Conservation (phyloP, 1,140 invertebrate species). For the Caenorhabditis brenneri region DNA sequence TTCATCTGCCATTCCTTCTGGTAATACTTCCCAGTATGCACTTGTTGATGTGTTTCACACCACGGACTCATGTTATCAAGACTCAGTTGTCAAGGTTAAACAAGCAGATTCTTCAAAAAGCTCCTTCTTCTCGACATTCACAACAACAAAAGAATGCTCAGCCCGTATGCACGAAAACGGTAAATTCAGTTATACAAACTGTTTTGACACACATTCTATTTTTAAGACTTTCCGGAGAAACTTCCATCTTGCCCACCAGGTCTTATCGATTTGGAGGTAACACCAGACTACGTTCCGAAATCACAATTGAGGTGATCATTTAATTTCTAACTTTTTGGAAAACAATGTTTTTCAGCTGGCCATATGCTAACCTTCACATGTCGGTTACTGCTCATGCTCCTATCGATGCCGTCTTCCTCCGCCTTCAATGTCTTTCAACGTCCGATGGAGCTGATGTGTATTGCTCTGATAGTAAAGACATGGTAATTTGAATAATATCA, state of each 20-base stretch:
- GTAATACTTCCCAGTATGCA: neutral
- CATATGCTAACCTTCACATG: conserved; percentile 63
- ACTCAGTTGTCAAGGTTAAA: conserved; percentile 12
- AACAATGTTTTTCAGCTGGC: conserved; percentile 55
- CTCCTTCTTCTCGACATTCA: neutral
- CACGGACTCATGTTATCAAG: neutral
- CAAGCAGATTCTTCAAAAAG: neutral
- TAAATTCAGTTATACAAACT: no score
- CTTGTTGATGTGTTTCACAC: neutral
- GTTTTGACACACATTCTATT: no score
- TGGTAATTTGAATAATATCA: neutral
- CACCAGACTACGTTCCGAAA: neutral
- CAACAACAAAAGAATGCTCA: conserved; percentile 11
- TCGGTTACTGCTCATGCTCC: conserved; percentile 50
- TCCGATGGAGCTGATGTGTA: conserved; percentile 61
- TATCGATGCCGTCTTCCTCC: conserved; percentile 54
- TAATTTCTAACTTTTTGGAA: neutral
- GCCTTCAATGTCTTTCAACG: conserved; percentile 62
- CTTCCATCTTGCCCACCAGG: neutral
- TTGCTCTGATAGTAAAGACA: conserved; percentile 55
- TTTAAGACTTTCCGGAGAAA: conserved; percentile 16
- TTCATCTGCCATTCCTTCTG: neutral
- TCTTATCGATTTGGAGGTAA: conserved; percentile 40
- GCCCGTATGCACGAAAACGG: neutral
- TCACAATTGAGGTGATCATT: conserved; percentile 44